phyloP scores from a whole-genome alignment of 2,888 invertebrate genomes.

The Noctua fimbriata region DNA sequence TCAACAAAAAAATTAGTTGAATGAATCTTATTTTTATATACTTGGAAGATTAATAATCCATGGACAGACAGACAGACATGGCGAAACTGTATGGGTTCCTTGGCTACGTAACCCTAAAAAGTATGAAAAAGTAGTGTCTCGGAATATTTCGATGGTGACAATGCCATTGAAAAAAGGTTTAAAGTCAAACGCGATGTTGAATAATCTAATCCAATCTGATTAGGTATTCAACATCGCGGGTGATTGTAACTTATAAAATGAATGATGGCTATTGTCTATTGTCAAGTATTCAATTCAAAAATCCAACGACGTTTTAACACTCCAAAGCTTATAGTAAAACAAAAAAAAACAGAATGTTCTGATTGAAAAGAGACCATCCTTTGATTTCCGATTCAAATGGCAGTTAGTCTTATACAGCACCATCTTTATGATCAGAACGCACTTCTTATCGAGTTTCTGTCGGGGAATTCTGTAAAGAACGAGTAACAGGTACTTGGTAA shows the following conservation, averaged over 20 bases:
- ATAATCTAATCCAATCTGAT: neutral
- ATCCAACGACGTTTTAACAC: neutral
- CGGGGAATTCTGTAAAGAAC: neutral
- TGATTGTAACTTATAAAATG: neutral
- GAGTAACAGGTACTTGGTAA: neutral
- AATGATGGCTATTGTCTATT: neutral
- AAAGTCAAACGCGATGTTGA: too few species aligned
- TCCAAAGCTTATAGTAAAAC: neutral
- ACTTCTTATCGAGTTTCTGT: neutral
- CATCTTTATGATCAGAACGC: neutral
- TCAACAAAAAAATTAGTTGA: slow-evolving; percentile 1
- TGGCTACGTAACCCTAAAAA: neutral
- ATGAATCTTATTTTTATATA: neutral
- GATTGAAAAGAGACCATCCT: neutral
- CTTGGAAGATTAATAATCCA: neutral
- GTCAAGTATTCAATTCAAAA: neutral
- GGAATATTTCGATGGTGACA: neutral
- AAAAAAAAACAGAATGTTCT: neutral
- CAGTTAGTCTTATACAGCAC: neutral
- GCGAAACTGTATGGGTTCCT: neutral
- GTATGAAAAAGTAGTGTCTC: neutral
- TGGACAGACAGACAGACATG: neutral
- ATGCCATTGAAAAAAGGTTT: neutral
- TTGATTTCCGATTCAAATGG: neutral
- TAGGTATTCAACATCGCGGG: neutral